phyloP scores from a whole-genome alignment of 1,140 invertebrate species.

The Trypoxylus dichotomus region DNA sequence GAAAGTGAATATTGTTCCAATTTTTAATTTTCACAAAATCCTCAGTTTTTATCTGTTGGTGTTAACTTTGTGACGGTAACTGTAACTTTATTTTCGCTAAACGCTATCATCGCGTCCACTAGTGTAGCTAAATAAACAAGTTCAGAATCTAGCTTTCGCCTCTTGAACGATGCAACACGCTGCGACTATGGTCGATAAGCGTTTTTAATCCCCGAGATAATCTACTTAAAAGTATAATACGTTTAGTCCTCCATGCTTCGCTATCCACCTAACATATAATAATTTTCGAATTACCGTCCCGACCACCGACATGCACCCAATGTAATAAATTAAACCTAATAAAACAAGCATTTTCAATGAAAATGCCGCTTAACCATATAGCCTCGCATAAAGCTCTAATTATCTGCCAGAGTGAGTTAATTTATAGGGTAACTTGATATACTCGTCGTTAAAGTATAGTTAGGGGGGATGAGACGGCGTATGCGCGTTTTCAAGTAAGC shows the following conservation, averaged over 20 bases:
- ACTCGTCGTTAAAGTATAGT: not conserved
- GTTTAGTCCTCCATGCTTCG: not conserved
- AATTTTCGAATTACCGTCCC: conserved; percentile 1
- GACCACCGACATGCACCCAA: not conserved
- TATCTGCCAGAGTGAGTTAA: conserved; percentile 18
- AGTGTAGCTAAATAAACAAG: not conserved
- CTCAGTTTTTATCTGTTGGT: too few relatives aligned
- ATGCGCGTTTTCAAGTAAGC: not conserved
- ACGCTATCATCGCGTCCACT: not conserved
- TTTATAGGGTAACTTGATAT: conserved; percentile 2
- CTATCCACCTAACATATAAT: conserved; percentile 14
- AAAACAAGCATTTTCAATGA: conserved; percentile 12
- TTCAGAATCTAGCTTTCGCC: not conserved
- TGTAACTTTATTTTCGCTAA: not conserved
- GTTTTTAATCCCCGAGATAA: not conserved
- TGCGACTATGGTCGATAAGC: not conserved
- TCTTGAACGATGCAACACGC: not conserved
- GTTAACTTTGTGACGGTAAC: too few relatives aligned
- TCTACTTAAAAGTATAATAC: conserved; percentile 15
- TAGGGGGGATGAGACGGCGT: not conserved
- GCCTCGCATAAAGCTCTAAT: conserved; percentile 7
- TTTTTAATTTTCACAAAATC: too few relatives aligned
- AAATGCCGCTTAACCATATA: conserved; percentile 13
- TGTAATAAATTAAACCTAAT: conserved; percentile 17
- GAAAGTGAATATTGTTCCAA: too few relatives aligned